Evolutionary conservation across 2,113 vertebrate species (phyloP), one percentile per base, ranked within the genome.

Genomic region (Camelus dromedarius): DNA sequence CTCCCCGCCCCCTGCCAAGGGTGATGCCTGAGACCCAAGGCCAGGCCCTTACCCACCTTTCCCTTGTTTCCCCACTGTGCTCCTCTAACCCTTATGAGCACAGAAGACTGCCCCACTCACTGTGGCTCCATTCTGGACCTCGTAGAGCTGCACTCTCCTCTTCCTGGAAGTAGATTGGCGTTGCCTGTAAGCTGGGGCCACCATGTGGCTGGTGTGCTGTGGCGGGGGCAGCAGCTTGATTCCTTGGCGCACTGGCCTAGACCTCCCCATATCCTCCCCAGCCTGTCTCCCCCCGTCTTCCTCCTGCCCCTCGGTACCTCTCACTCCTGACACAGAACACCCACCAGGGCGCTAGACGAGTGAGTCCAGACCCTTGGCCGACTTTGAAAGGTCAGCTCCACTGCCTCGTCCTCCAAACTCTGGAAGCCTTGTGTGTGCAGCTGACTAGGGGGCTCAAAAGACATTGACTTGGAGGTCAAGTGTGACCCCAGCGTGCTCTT

Each of bases 381-480:
- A 99, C 93, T 99, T 99, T 99, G 99, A 97, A 99, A 99, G 93
- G 98, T 99, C 97, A 99, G 99, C 95, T 99, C 99, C 0, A 99
- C 99, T 0, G 98, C 98, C 95, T 99, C 99, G 0, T 99, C 99
- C 97, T 99, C 99, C 97, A 99, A 98, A 98, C 99, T 99, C 94
- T 99, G 99, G 97, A 99, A 99, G 4, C 99, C 99, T 56, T 99
- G 99, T 99, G 99, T 99, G 98, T 99, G 99, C 81, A 99, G 98
- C 97, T 99, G 99, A 97, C 99, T 99, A 99, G 99, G 99, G 95
- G 99, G 99, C 92, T 99, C 99, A 95, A 99, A 99, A 99, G 48
- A 99, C 99, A 91, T 99, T 99, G 7, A 99, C 98, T 79, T 99
- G 99, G 98, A 97, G 28, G 32, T 99, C 99, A 86, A 99, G 98